Evolutionary conservation across 2,113 vertebrate species (phyloP).

Genomic region (Crotalus helleri): DNA sequence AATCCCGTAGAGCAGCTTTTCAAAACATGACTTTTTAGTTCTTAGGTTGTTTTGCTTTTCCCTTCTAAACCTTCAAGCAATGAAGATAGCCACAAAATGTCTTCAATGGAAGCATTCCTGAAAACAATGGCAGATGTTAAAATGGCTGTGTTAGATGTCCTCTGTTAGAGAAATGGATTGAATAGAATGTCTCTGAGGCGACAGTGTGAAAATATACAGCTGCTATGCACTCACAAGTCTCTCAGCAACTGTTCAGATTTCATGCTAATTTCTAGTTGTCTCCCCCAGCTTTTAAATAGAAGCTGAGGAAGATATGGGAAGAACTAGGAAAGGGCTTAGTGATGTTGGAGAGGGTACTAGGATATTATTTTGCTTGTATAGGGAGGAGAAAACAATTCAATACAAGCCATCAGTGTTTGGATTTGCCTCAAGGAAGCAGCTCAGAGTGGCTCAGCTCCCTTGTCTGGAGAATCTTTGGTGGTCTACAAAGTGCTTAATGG

Average conservation of each 20-base stretch:
- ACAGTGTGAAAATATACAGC: background rate
- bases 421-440: slow-evolving; percentile 6
- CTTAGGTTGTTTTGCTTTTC: background rate
- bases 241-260: background rate
- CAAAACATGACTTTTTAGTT: slow-evolving; percentile 19
- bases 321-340: background rate
- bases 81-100: background rate
- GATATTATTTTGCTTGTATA: background rate
- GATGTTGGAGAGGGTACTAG: background rate
- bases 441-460: slow-evolving; percentile 1
- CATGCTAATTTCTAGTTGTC: background rate
- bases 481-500: slow-evolving; percentile 27
- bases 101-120: background rate
- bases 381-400: background rate
- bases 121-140: background rate
- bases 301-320: background rate
- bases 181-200: background rate
- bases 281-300: background rate
- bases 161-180: background rate
- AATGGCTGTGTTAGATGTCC: background rate
- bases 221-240: background rate
- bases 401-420: background rate
- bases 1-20: slow-evolving; percentile 10
- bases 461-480: slow-evolving; percentile 16
- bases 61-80: background rate